Evolutionary conservation across 2,113 vertebrate species (phyloP), one percentile per base, ranked within the genome.

Genomic region (Aegotheles bennettii): DNA sequence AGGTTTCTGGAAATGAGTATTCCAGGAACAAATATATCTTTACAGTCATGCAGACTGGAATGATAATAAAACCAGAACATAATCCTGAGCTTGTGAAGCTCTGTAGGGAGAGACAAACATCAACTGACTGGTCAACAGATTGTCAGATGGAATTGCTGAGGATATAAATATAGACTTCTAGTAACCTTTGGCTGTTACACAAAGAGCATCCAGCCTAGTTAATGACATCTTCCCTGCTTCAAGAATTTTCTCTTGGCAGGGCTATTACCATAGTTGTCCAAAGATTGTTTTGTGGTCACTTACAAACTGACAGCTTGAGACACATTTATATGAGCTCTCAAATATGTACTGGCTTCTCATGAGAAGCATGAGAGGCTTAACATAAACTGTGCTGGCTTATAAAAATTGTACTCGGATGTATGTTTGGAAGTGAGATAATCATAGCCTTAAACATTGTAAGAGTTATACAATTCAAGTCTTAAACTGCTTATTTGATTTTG

Each of bases 211-310:
- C 38, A 89, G 64, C 59, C 71, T 59, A 20, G 60, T 92, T 89
- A 94, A 83, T 69, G 75, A 25, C 64, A 64, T 74, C 64, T 86
- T 93, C 86, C 43, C 57, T 36, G 28, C 68, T 81, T 93, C 88
- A 90, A 70, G 71, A 86, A 91, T 94, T 92, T 94, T 91, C 57
- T 94, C n/a, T 84, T 79, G 89, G 89, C 85, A 84, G 35, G 10
- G 26, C 47, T 74, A 4, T 93, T 93, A 36, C 0, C 0, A 19
- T 57, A 85, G 65, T 53, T 79, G 76, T 80, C 75, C 36, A 54
- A 71, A 76, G 63, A 76, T n/a, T 83, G 77, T 28, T 96, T 90
- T 65, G 35, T 77, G 50, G 64, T 73, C 51, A 7, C 11, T 77
- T 79, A 40, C 2, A 69, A 83, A 64, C 29, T 48, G 89, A 57